Percentiles rank a stretch among this genome's conserved stretches.
phyloP scores from a whole-genome alignment of 2,797 vertebrate species.

The Acropternis orthonyx region DNA sequence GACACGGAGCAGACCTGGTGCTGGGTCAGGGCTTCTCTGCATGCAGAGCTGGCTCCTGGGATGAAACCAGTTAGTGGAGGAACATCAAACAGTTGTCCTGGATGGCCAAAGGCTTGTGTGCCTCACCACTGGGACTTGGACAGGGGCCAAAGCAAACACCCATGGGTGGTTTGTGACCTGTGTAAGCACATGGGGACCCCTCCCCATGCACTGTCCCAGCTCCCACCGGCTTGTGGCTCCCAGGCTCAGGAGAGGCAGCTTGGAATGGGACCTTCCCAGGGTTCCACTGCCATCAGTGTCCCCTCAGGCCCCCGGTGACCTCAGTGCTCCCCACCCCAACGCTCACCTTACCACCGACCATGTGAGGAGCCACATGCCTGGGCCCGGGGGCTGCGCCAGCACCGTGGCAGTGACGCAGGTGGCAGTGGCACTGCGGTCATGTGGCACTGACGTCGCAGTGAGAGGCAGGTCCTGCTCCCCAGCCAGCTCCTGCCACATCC shows the following conservation, averaged over 20 bases:
- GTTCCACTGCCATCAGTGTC: background rate
- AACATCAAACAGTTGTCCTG: background rate
- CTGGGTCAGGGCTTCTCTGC: background rate
- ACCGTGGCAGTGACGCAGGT: background rate
- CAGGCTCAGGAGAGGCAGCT: background rate
- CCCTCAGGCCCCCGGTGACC: background rate
- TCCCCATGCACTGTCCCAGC: fast-evolving
- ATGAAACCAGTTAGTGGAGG: background rate
- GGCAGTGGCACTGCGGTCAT: background rate
- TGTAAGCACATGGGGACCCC: fast-evolving
- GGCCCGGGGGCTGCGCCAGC: background rate
- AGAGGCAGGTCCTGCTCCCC: background rate
- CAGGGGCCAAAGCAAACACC: background rate
- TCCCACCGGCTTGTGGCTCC: background rate
- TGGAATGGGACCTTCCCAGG: background rate
- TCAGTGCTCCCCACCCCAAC: fast-evolving
- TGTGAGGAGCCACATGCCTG: background rate
- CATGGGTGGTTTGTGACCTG: background rate
- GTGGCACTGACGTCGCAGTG: fast-evolving
- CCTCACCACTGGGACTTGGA: fast-evolving
- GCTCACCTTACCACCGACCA: fast-evolving
- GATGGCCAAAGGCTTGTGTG: background rate
- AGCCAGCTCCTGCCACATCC: background rate
- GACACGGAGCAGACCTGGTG: background rate
- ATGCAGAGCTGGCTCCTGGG: background rate